phyloP scores from a whole-genome alignment of 2,113 vertebrate genomes.

The Empidonax alnorum region DNA sequence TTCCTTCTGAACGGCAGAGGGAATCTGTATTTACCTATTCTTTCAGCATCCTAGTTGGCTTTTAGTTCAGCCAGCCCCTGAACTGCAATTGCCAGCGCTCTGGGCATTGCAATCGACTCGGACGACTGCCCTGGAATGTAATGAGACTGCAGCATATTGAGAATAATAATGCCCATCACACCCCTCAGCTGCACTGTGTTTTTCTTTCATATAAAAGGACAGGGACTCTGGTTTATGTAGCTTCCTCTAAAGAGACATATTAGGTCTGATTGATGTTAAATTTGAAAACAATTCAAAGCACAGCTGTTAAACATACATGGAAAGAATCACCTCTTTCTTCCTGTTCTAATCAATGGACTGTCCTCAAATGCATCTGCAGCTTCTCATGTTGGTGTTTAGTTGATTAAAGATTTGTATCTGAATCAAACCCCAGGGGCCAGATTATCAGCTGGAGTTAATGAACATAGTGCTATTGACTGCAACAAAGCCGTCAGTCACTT shows the following conservation, averaged over 20 bases:
- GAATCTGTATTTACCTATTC: neutral
- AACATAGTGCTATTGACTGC: neutral
- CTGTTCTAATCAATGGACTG: neutral
- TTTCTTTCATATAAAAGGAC: neutral
- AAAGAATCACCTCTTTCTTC: neutral
- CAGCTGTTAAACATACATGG: neutral
- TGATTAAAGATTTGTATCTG: neutral
- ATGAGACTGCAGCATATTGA: neutral
- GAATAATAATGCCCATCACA: neutral
- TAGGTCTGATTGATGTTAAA: neutral
- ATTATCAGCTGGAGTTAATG: slow-evolving; percentile 28
- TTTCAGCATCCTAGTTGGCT: neutral
- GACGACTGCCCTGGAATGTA: neutral
- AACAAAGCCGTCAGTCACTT: neutral
- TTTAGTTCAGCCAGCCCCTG: neutral
- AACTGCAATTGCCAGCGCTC: neutral
- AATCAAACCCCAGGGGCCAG: neutral
- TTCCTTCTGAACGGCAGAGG: neutral
- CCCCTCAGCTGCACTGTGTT: neutral
- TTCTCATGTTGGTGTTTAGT: neutral
- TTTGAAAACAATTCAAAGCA: neutral
- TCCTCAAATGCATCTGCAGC: neutral
- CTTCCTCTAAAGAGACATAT: neutral
- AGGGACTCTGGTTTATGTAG: neutral
- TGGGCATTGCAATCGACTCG: neutral